These are phyloP conservation scores for Rhinogobio ventralis DNA, from an alignment of 2,797 vertebrate genomes.

Conservation along the genomic window DNA sequence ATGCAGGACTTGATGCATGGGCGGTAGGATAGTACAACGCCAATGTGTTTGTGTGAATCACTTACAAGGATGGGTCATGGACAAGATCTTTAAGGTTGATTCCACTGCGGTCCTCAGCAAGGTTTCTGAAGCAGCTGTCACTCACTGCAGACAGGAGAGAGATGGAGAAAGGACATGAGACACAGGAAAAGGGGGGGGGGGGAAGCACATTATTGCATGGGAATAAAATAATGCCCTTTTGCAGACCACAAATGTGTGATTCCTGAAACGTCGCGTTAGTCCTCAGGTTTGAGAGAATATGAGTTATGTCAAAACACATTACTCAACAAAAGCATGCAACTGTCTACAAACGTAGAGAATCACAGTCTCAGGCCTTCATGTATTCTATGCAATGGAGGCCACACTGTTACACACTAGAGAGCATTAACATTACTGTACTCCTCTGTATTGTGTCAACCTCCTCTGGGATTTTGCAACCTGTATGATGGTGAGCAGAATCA, in stretches of 20 bases:
- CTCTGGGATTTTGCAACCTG: constrained; percentile 1
- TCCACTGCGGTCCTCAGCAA: constrained; percentile 96
- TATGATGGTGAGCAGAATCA: constrained; percentile 5
- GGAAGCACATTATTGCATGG: constrained; percentile 31
- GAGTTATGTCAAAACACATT: constrained; percentile 46
- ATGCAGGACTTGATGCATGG: constrained; percentile 14
- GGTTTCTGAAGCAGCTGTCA: constrained; percentile 96
- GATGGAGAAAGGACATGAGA: constrained; percentile 7
- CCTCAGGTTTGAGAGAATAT: constrained; percentile 41
- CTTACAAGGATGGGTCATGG: constrained; percentile 96
- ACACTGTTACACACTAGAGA: constrained; percentile 4
- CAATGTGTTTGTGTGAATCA: constrained; percentile 59
- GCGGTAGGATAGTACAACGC: not conserved
- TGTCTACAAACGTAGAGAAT: constrained; percentile 6
- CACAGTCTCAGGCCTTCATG: not conserved
- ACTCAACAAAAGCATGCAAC: not conserved
- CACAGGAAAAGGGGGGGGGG: not conserved
- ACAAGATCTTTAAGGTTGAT: constrained; percentile 98
- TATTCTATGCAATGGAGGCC: not conserved
- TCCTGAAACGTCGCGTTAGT: constrained; percentile 35
- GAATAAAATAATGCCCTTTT: constrained; percentile 6
- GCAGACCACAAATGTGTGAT: constrained; percentile 14
- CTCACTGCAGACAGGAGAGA: constrained; percentile 82
- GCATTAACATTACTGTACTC: constrained; percentile 2
- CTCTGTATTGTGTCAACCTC: constrained; percentile 13